A percentile compares a stretch with the other conserved stretches of the same genome.
Evolutionary conservation across 2,797 vertebrate genomes (phyloP).

Genomic region (Manis javanica): DNA sequence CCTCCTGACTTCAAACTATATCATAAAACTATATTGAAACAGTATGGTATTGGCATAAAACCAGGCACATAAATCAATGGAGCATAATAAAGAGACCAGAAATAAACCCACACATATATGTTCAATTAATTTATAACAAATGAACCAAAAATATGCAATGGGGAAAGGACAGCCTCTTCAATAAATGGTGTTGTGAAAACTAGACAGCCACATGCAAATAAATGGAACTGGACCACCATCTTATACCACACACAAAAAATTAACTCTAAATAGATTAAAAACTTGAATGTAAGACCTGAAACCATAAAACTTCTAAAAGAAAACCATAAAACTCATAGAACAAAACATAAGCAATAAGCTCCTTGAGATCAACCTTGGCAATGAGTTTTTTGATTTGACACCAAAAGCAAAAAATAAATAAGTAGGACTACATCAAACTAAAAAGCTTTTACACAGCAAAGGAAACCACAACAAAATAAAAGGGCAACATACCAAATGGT

Average conservation of each 20-base stretch:
- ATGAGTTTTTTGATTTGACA: not conserved
- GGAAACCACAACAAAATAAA: not conserved
- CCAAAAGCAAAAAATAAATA: not conserved
- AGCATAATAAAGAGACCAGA: not conserved
- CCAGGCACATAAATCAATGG: not conserved
- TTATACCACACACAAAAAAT: not conserved
- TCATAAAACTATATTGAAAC: not conserved
- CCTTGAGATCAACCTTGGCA: not conserved
- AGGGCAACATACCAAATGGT: not conserved
- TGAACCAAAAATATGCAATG: not conserved
- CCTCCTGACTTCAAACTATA: not conserved
- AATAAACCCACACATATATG: not conserved
- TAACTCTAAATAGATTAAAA: not conserved
- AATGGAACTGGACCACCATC: not conserved
- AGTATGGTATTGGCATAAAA: not conserved
- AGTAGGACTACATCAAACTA: not conserved
- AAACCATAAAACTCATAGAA: not conserved
- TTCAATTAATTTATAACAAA: not conserved
- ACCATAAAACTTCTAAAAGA: not conserved
- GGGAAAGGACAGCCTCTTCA: not conserved
- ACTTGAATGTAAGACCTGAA: not conserved
- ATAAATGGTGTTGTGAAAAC: not conserved
- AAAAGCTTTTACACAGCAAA: not conserved
- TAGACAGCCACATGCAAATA: not conserved
- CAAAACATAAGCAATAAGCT: not conserved